These are phyloP conservation scores for Samia ricini DNA, from an alignment of 1,140 invertebrate genomes.

Conservation along the genomic window DNA sequence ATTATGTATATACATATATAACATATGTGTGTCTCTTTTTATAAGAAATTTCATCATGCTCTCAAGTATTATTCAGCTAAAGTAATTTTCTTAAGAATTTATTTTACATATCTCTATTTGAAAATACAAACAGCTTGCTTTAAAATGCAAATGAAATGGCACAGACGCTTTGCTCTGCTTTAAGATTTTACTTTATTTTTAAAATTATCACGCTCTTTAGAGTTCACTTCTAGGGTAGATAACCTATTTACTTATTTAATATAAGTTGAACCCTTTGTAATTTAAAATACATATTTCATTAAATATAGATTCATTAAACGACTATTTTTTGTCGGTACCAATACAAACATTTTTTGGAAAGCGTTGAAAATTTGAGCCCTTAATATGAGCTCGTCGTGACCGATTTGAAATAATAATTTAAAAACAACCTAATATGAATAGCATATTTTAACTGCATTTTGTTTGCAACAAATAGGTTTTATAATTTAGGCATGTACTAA, in stretches of 20 bases:
- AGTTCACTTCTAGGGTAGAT: not conserved
- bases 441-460: no score
- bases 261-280: not conserved
- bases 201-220: not conserved
- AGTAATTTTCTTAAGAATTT: conserved; percentile 1
- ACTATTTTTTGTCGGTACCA: no score
- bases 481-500: no score
- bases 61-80: not conserved
- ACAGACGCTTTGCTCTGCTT: not conserved
- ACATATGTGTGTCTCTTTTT: not conserved
- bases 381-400: no score
- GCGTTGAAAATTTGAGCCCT: no score
- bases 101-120: not conserved
- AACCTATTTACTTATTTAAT: not conserved
- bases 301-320: no score
- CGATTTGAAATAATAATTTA: no score
- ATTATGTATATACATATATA: no score
- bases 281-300: no score
- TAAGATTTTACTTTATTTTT: not conserved
- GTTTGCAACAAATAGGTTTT: no score
- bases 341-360: no score
- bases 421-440: no score
- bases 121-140: not conserved
- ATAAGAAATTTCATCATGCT: not conserved
- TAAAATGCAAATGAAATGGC: not conserved